Conservation (phyloP, 1,140 invertebrate genomes). For the Macrotrachela quadricornifera region DNA sequence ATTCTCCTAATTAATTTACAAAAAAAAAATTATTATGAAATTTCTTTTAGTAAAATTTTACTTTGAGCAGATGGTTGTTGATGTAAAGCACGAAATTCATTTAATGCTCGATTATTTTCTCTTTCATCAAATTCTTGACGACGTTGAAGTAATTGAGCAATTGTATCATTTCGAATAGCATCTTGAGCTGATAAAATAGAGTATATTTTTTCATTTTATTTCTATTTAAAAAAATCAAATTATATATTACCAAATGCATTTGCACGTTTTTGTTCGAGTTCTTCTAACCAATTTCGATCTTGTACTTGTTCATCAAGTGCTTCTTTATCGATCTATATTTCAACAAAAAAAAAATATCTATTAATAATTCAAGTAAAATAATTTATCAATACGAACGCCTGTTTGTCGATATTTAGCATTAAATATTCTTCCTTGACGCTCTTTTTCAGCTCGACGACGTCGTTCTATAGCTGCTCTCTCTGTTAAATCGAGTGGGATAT, state of each 20-base stretch:
- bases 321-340: constrained; percentile 46
- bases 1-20: constrained; percentile 34
- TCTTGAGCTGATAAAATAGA: constrained; percentile 18
- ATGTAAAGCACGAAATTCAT: constrained; percentile 46
- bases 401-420: constrained; percentile 52
- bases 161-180: constrained; percentile 25
- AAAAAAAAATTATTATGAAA: too few species aligned
- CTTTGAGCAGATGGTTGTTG: constrained; percentile 49
- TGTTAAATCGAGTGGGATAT: constrained; percentile 41
- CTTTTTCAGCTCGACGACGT: constrained; percentile 47
- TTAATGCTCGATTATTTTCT: constrained; percentile 44
- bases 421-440: constrained; percentile 56
- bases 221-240: constrained; percentile 39
- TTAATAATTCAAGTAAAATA: too few species aligned
- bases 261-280: constrained; percentile 38
- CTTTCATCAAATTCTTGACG: constrained; percentile 38
- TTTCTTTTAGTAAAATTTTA: too few species aligned
- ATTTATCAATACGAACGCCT: constrained; percentile 37
- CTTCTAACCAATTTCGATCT: constrained; percentile 43
- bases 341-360: background rate
- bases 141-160: constrained; percentile 20
- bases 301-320: constrained; percentile 51
- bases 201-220: constrained; percentile 11
- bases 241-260: constrained; percentile 36
- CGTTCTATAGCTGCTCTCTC: constrained; percentile 52